Evolutionary conservation across 2,888 invertebrate genomes (phyloP).

Genomic region (Agriopis marginaria): DNA sequence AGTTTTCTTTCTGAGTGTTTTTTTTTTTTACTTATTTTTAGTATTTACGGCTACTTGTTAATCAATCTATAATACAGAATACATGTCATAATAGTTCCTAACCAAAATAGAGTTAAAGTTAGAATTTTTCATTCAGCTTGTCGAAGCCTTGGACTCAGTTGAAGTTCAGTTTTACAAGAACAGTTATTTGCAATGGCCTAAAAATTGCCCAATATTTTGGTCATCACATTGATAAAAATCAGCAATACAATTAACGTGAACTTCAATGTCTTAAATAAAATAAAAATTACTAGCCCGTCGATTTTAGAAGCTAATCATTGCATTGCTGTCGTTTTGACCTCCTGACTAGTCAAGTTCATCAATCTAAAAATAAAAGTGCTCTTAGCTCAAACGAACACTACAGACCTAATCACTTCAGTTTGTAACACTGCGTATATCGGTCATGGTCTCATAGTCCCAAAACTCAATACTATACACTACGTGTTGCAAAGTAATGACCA

Average conservation of each 20-base stretch:
- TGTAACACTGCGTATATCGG: constrained; percentile 2
- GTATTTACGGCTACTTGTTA: too few species aligned
- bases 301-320: neutral
- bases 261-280: neutral
- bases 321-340: neutral
- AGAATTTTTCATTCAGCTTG: too few species aligned
- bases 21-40: too few species aligned
- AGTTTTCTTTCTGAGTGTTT: too few species aligned
- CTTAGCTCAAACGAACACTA: neutral
- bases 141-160: neutral
- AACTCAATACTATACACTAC: constrained; percentile 22
- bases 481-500: constrained; percentile 39
- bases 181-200: constrained; percentile 1
- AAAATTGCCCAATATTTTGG: neutral
- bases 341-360: constrained; percentile 20
- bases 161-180: neutral
- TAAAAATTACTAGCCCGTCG: neutral
- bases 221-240: too few species aligned
- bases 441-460: constrained; percentile 28
- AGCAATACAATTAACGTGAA: constrained; percentile 3
- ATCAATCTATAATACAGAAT: too few species aligned
- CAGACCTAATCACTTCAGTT: constrained; percentile 2
- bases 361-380: constrained; percentile 11
- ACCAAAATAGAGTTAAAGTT: too few species aligned
- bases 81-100: too few species aligned